These are phyloP conservation scores for Darevskia nairensis DNA, from an alignment of 2,797 vertebrate species.

Conservation along the genomic window DNA sequence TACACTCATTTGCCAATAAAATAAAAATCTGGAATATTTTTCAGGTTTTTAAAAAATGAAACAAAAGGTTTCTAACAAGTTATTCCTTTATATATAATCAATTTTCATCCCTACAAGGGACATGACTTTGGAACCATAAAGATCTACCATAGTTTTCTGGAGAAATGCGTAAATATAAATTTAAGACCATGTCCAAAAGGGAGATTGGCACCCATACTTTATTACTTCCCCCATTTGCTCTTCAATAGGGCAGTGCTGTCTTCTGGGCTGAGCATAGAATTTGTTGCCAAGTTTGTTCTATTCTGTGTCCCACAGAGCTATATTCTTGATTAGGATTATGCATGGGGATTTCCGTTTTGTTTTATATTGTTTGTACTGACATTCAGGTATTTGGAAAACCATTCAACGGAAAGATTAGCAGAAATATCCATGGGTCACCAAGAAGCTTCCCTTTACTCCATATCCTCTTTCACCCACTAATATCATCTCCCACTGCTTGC, in stretches of 20 bases:
- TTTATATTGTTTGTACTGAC: background rate
- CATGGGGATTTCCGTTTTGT: background rate
- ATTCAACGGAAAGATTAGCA: background rate
- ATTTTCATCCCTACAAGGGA: constrained; percentile 23
- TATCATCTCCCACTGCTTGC: background rate
- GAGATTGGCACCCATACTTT: background rate
- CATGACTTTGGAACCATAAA: background rate
- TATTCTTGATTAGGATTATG: background rate
- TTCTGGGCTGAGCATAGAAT: background rate
- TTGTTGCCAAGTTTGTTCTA: background rate
- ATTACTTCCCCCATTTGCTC: background rate
- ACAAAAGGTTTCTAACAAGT: constrained; percentile 42
- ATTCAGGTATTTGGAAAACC: background rate
- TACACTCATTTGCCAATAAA: background rate
- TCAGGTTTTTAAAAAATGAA: background rate
- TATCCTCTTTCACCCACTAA: background rate
- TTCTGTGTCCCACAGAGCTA: too few species aligned
- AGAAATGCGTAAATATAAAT: background rate
- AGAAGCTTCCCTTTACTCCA: background rate
- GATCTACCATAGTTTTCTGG: background rate
- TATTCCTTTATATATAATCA: constrained; percentile 20
- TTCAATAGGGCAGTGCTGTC: background rate
- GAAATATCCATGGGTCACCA: too few species aligned
- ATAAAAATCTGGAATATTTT: background rate
- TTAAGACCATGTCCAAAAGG: background rate